Percentiles rank a stretch among this genome's conserved stretches.
These are phyloP conservation scores for Arizona elegans DNA, from an alignment of 2,113 vertebrate species.

Conservation along the genomic window DNA sequence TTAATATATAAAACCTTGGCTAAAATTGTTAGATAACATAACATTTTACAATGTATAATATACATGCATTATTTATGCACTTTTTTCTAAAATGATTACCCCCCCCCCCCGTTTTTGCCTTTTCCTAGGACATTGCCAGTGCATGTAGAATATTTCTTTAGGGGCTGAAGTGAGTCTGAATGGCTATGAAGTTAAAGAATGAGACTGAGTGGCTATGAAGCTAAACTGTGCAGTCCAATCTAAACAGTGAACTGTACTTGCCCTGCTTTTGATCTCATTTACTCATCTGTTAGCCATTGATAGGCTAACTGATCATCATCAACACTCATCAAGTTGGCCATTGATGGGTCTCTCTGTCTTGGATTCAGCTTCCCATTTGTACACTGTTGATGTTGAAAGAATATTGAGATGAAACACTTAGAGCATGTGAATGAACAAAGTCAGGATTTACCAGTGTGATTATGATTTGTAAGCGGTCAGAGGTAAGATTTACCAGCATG, in stretches of 20 bases:
- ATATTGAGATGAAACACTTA: background rate
- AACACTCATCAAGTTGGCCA: too few species aligned
- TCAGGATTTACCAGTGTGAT: background rate
- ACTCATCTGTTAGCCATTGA: background rate
- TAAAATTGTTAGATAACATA: slow-evolving; percentile 25
- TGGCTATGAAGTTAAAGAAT: background rate
- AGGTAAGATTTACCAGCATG: background rate
- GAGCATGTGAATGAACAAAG: background rate
- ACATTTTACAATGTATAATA: background rate
- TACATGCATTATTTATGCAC: background rate
- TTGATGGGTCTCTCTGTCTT: too few species aligned
- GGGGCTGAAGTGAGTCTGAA: too few species aligned
- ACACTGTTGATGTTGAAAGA: background rate
- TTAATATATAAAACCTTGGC: background rate
- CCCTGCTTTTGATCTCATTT: background rate
- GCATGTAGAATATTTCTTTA: background rate
- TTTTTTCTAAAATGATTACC: accelerated
- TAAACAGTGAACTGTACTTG: background rate
- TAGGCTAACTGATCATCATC: too few species aligned
- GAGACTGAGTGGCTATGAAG: background rate
- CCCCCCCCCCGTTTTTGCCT: background rate
- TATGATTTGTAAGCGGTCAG: background rate
- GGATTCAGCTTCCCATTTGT: background rate
- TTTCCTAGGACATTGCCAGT: background rate
- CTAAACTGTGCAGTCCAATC: background rate